phyloP scores from a whole-genome alignment of 2,888 invertebrate species.

The Dysmachus trigonus region DNA sequence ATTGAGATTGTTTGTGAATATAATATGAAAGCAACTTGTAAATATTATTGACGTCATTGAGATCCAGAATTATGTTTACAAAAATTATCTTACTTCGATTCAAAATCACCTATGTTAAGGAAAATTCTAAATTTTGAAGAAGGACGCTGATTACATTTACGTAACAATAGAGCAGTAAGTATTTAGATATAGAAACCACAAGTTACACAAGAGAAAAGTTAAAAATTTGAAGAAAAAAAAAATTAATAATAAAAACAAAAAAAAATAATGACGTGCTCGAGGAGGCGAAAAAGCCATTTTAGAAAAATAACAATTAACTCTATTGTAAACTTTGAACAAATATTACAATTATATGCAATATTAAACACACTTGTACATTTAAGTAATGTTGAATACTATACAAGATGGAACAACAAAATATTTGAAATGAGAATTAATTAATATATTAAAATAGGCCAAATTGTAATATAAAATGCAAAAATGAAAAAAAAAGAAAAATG shows the following conservation, averaged over 20 bases:
- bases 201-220: neutral
- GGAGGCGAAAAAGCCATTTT: neutral
- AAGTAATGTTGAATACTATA: slow-evolving; percentile 35
- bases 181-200: neutral
- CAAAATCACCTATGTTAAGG: neutral
- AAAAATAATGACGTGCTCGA: neutral
- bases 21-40: neutral
- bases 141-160: neutral
- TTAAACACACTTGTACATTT: slow-evolving; percentile 26
- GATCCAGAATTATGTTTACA: slow-evolving; percentile 5
- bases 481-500: slow-evolving; percentile 22
- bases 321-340: slow-evolving; percentile 22
- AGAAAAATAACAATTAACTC: slow-evolving; percentile 1
- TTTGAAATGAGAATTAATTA: slow-evolving; percentile 12
- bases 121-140: slow-evolving; percentile 10
- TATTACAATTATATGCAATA: slow-evolving; percentile 34
- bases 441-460: slow-evolving; percentile 36
- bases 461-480: slow-evolving; percentile 38
- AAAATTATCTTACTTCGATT: slow-evolving; percentile 3
- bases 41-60: neutral
- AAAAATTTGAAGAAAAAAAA: neutral
- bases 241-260: neutral
- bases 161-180: neutral
- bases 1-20: slow-evolving; percentile 4
- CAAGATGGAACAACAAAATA: slow-evolving; percentile 33